Base-by-base conservation (phyloP, 1,140 invertebrate species). In the Ceratina calcarata region DNA sequence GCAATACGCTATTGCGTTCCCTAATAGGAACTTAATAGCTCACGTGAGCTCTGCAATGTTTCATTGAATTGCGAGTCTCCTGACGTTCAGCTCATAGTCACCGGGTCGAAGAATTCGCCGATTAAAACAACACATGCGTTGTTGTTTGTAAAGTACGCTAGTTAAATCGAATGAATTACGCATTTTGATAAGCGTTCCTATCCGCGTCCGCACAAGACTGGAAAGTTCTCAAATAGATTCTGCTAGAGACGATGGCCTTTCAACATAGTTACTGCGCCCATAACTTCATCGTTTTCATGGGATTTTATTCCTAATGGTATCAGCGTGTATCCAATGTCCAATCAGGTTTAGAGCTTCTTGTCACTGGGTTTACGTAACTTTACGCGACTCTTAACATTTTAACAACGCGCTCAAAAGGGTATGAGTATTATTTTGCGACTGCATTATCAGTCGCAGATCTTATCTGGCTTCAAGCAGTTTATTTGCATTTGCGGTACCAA, bases 401-500 rank as follows among this genome's bases (percentile, higher is more conserved):
- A 45, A 45, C 37, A 53, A 24, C 37, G 15, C 15, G 15, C 8
- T 27, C 32, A 24, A 62, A 51, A 20, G 58, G 27, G 18, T 6
- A 37, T 64, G 27, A 18, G 45, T 73, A 68, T 78, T 72, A 13
- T 51, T 65, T 51, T 20, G 53, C 24, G 32, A 45, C 57, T 65
- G 51, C 27, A 83, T 78, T 76, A 81, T 78, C 69, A 73, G 53
- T 55, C 61, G 66, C 66, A 24, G 32, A 72, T 85, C 73, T 81
- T 76, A 78, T 60, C 55, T 27, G 66, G 61, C 71, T 78, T 78
- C 79, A 75, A 24, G 51, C 37, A 58, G 57, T 62, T 78, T 73
- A 68, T 78, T 85, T 85, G 66, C 73, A 64, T 71, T 81, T 81
- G 78, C 66, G 73, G 79, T 70, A 84, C 73, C 81, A 85, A 85